Conservation (phyloP, 2,113 vertebrate species). For the Corydoras maculifer region DNA sequence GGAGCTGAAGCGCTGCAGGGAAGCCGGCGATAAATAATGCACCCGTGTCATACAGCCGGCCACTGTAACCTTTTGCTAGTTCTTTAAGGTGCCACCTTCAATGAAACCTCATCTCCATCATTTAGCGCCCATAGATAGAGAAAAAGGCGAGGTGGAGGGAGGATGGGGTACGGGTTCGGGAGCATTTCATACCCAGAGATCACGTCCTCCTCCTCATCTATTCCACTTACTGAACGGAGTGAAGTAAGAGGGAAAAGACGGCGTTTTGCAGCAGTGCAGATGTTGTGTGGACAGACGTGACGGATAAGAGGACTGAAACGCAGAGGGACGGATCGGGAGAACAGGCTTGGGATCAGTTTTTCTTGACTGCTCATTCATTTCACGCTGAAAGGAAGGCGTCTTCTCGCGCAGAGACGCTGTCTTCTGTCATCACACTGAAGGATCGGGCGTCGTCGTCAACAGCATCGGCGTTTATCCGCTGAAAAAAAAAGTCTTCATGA, state of each 20-base stretch:
- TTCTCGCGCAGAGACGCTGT: neutral
- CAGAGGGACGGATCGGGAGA: neutral
- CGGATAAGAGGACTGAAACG: neutral
- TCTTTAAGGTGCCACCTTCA: conserved; percentile 53
- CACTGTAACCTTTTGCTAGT: conserved; percentile 50
- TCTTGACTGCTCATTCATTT: conserved; percentile 16
- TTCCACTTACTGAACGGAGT: conserved; percentile 18
- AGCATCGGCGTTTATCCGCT: no score
- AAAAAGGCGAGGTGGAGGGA: conserved; percentile 4
- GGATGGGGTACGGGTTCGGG: conserved; percentile 10
- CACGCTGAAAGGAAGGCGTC: neutral
- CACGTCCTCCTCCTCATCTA: conserved; percentile 33
- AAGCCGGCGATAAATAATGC: conserved; percentile 49
- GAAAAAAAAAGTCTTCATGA: no score
- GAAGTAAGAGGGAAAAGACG: conserved; percentile 19
- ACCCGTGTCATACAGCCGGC: conserved; percentile 45
- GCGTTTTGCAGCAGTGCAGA: conserved; percentile 27
- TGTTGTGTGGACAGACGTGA: conserved; percentile 31
- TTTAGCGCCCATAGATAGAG: conserved; percentile 29
- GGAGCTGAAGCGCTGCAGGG: conserved; percentile 27
- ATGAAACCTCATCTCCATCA: conserved; percentile 53
- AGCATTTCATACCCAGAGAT: conserved; percentile 40
- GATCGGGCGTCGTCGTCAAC: neutral
- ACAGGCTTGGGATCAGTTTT: conserved; percentile 11
- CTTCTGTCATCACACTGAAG: neutral